Conservation (phyloP, 2,797 vertebrate genomes). For the Takifugu rubripes region DNA sequence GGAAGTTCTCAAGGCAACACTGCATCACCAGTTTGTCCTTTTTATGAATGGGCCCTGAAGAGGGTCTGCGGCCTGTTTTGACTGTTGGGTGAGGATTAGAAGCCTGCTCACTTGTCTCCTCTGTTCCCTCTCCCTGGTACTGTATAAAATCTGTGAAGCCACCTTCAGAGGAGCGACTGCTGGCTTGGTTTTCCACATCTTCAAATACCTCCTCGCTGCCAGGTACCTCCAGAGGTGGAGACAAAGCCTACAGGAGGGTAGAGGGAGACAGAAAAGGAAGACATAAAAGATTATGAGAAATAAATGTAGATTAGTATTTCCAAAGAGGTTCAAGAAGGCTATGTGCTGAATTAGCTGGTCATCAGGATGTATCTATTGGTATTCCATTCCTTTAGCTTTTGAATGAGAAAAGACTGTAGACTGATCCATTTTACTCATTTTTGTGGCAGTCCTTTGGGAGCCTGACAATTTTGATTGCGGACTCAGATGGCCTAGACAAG, state of each 20-base stretch:
- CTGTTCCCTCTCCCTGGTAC: constrained; percentile 83
- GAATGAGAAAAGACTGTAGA: too few species aligned
- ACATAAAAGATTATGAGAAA: not conserved
- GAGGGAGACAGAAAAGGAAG: not conserved
- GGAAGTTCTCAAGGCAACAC: constrained; percentile 93
- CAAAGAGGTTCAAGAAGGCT: too few species aligned
- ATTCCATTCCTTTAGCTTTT: not conserved
- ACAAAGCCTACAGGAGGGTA: constrained; percentile 36
- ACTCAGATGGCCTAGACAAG: constrained; percentile 68
- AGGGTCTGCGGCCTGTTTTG: constrained; percentile 70
- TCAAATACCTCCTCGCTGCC: constrained; percentile 83
- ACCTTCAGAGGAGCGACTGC: constrained; percentile 83
- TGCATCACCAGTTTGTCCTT: constrained; percentile 97
- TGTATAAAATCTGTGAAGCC: constrained; percentile 96
- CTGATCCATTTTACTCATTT: not conserved
- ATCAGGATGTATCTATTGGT: too few species aligned
- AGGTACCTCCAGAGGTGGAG: constrained; percentile 63
- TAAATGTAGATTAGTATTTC: too few species aligned
- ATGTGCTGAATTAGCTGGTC: too few species aligned
- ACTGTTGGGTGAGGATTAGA: constrained; percentile 71
- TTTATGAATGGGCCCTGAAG: constrained; percentile 63
- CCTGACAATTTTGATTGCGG: constrained; percentile 33
- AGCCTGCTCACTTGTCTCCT: constrained; percentile 73
- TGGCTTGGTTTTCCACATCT: constrained; percentile 81
- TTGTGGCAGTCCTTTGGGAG: not conserved